A percentile compares a stretch with the other conserved stretches of the same genome.
Evolutionary conservation across 2,888 invertebrate genomes (phyloP).

Genomic region (Pseudococcus jackbeardsleyi): DNA sequence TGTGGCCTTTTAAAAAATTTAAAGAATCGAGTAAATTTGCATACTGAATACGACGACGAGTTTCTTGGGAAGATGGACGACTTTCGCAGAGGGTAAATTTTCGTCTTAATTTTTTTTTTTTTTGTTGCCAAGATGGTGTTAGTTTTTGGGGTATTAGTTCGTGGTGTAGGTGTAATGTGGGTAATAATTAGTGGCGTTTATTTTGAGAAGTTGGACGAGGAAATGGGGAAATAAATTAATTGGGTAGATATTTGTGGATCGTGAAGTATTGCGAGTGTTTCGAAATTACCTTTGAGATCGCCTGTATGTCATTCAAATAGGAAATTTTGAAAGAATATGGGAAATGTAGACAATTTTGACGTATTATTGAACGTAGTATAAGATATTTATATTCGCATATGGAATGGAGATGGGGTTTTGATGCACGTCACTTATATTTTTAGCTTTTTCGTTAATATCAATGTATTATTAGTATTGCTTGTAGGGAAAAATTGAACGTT

Average conservation of each 20-base stretch:
- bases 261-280: not conserved
- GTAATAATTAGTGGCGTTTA: too few species aligned
- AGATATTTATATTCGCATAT: not conserved
- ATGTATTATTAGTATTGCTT: too few species aligned
- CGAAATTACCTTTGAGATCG: not conserved
- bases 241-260: too few species aligned
- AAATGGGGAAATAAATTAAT: too few species aligned
- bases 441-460: not conserved
- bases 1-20: slow-evolving; percentile 23
- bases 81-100: not conserved
- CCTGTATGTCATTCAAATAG: not conserved
- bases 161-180: too few species aligned
- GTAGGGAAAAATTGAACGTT: too few species aligned
- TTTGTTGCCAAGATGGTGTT: too few species aligned
- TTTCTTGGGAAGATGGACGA: not conserved
- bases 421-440: not conserved
- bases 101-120: not conserved
- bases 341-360: slow-evolving; percentile 1
- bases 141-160: too few species aligned
- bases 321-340: not conserved
- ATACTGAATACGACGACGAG: not conserved
- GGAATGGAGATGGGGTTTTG: not conserved
- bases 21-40: slow-evolving; percentile 24
- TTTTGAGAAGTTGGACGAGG: too few species aligned
- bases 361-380: not conserved